Evolutionary conservation across 2,888 invertebrate species (phyloP), one percentile per base, ranked within the genome.

Genomic region (Eupithecia inturbata): DNA sequence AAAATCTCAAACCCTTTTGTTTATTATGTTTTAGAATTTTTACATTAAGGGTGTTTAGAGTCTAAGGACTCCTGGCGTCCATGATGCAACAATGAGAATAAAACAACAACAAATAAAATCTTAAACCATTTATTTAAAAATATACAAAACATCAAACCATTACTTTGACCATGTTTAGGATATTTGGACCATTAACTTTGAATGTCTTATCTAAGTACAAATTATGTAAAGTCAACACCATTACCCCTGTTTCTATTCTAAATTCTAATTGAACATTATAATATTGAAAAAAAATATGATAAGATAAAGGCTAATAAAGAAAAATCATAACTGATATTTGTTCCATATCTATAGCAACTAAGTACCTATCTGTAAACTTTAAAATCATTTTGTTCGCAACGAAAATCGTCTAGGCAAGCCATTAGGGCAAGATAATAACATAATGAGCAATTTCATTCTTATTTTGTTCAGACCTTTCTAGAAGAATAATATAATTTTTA

Each of bases 71-170:
- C 39, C 41, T 41, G 41, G 41, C 2, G 39, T 39, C 39, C 14
- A 39, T 16, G 41, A 1, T 16, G 19, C 9, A 19, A 9, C 19
- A 45, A 45, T n/a, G 12, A n/a, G 33, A 36, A 66, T 33, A 71
- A 74, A 68, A 66, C 1, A 45, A 57, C 3, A 36, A 39, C 12
- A 7, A 26, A 68, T 57, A n/a, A 72, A 80, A 80, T 74, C 74
- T 81, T 80, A 82, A 84, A 85, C 83, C 84, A 83, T 89, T 89
- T 87, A 88, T 79, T 83, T 84, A 82, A 84, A 86, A 87, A 86
- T 85, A 85, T 88, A 88, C 82, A 85, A 85, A 88, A 87, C 80
- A 67, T 78, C 77, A 79, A 77, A 74, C 79, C 76, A 77, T 71
- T 70, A 71, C 45, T 73, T 69, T 79, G 75, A 79, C 76, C 77